Conservation (phyloP, 2,113 vertebrate species). For the Centrocercus urophasianus region DNA sequence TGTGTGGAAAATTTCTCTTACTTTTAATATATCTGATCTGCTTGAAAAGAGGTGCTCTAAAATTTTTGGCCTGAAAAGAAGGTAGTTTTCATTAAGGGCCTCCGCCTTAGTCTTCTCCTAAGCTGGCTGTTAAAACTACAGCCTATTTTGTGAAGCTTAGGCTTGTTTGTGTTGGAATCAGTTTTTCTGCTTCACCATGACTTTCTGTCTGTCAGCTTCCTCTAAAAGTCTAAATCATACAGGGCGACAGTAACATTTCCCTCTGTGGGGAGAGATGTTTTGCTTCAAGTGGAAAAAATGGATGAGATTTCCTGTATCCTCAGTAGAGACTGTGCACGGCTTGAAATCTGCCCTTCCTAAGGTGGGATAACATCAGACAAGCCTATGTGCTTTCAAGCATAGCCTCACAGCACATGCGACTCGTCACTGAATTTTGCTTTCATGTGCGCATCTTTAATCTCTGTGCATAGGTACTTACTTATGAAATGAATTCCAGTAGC, state of each 20-base stretch:
- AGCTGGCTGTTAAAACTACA: slow-evolving; percentile 37
- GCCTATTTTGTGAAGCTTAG: slow-evolving; percentile 58
- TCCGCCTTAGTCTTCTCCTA: neutral
- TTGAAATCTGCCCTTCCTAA: slow-evolving; percentile 40
- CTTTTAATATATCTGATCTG: neutral
- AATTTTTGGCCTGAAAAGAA: neutral
- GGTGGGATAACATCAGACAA: slow-evolving; percentile 36
- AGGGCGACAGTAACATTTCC: slow-evolving; percentile 41
- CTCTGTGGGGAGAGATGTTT: slow-evolving; percentile 49
- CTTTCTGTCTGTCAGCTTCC: slow-evolving; percentile 50
- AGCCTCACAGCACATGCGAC: slow-evolving; percentile 7
- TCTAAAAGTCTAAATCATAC: slow-evolving; percentile 26
- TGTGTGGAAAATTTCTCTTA: neutral
- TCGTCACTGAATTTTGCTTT: slow-evolving; percentile 39
- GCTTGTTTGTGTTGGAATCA: slow-evolving; percentile 61
- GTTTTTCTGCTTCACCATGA: slow-evolving; percentile 3
- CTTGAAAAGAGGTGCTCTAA: neutral
- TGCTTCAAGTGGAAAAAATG: slow-evolving; percentile 50
- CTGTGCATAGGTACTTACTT: neutral
- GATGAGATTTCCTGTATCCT: slow-evolving; percentile 63
- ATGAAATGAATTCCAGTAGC: slow-evolving; percentile 23
- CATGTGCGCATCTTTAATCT: neutral
- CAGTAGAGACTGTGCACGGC: neutral
- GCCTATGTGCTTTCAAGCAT: slow-evolving; percentile 7
- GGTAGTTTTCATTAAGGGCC: neutral